phyloP scores from a whole-genome alignment of 2,113 vertebrate species.

The Grallaria varia region DNA sequence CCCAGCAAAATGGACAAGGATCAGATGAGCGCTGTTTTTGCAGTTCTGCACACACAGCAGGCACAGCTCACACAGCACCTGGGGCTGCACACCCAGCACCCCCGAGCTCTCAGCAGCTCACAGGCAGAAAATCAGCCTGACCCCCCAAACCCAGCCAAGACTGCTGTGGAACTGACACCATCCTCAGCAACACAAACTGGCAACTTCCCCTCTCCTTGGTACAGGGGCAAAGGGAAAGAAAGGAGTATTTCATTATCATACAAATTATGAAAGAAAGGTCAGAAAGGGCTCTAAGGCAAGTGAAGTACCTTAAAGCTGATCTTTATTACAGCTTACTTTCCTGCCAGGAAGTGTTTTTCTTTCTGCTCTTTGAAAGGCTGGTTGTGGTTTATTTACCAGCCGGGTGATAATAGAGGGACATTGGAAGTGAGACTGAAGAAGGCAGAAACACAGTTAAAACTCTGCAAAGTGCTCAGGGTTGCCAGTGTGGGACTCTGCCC shows the following conservation, averaged over 20 bases:
- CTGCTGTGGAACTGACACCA: neutral
- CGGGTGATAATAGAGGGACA: neutral
- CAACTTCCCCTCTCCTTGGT: neutral
- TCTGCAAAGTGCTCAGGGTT: neutral
- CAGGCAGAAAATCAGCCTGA: neutral
- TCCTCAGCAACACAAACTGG: neutral
- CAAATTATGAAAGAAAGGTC: slow-evolving; percentile 21
- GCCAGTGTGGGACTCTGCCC: neutral
- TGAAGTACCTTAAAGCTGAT: neutral
- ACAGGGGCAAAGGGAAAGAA: neutral
- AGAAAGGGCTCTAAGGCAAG: slow-evolving; percentile 21
- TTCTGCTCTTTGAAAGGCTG: neutral
- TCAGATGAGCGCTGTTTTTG: neutral
- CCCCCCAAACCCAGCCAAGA: neutral
- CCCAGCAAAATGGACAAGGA: neutral
- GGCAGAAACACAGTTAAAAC: neutral
- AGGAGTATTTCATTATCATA: neutral
- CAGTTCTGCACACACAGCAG: neutral
- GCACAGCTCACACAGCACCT: neutral
- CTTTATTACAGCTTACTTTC: neutral
- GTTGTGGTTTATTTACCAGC: neutral
- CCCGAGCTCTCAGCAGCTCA: neutral
- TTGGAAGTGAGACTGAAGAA: neutral
- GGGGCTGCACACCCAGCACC: neutral
- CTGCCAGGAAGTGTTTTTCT: neutral